Evolutionary conservation across 2,888 invertebrate genomes (phyloP).

Genomic region (Eristalis tenax): DNA sequence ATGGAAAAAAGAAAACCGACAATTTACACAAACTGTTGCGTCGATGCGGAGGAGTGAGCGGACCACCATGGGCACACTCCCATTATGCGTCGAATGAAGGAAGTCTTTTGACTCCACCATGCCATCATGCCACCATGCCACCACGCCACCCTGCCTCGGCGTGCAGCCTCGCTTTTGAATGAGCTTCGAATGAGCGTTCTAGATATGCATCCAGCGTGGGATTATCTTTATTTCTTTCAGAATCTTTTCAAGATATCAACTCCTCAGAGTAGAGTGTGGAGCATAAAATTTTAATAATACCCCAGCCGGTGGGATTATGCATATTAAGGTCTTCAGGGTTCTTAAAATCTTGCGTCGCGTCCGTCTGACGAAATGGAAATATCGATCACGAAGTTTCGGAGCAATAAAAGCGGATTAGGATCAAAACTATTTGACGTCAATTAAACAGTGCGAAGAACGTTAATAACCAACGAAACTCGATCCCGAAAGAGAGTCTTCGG

Average conservation of each 20-base stretch:
- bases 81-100: conserved; percentile 37
- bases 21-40: conserved; percentile 6
- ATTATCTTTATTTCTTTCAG: conserved; percentile 55
- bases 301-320: conserved; percentile 45
- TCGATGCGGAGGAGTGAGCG: conserved; percentile 10
- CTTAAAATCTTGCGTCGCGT: conserved; percentile 16
- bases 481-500: not conserved
- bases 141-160: too few species aligned
- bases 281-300: conserved; percentile 35
- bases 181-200: conserved; percentile 41
- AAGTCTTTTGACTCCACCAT: conserved; percentile 46
- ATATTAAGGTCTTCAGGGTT: not conserved
- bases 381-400: conserved; percentile 18
- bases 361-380: conserved; percentile 31
- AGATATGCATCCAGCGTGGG: conserved; percentile 65
- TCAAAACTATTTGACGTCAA: not conserved
- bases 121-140: too few species aligned
- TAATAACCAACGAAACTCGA: not conserved
- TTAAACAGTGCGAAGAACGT: not conserved
- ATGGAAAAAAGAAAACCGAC: conserved; percentile 1
- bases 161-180: conserved; percentile 39
- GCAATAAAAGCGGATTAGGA: conserved; percentile 45
- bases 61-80: conserved; percentile 49
- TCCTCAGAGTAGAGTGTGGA: not conserved
- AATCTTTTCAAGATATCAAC: conserved; percentile 28